Percentiles rank a stretch among this genome's conserved stretches.
Evolutionary conservation across 2,797 vertebrate species (phyloP).

Genomic region (Bradypodion ventrale): DNA sequence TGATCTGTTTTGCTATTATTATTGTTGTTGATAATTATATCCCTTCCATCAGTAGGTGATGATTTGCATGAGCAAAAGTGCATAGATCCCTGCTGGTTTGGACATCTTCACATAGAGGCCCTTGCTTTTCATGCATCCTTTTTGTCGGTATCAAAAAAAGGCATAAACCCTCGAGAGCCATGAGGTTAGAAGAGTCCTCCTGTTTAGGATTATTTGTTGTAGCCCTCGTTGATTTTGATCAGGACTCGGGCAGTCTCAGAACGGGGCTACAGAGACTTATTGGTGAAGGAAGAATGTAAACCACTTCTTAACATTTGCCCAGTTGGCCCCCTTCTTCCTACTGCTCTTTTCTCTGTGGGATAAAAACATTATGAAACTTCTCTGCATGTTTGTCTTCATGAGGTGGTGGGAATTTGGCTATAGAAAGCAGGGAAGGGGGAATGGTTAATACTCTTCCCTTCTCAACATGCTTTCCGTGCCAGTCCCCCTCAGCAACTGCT

Average conservation of each 20-base stretch:
- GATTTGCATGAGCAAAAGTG: background rate
- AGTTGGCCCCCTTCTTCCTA: background rate
- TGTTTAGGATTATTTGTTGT: background rate
- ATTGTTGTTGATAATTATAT: background rate
- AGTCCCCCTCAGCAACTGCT: no score
- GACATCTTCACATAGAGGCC: no score
- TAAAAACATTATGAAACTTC: background rate
- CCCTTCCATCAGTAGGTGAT: background rate
- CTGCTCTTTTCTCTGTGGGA: background rate
- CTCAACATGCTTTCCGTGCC: background rate
- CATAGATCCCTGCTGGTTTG: background rate
- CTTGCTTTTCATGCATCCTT: background rate
- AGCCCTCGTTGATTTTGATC: background rate
- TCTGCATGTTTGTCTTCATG: background rate
- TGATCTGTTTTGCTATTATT: background rate
- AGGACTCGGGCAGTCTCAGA: no score
- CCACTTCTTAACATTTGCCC: background rate
- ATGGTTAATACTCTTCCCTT: background rate
- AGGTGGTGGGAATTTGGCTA: background rate
- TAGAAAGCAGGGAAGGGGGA: background rate
- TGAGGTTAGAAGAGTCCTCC: no score
- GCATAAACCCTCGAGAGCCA: no score
- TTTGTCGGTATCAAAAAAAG: background rate
- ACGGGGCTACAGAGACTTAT: no score
- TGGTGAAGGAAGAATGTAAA: background rate